These are phyloP conservation scores for Agapostemon virescens DNA, from an alignment of 2,888 invertebrate species.

Conservation along the genomic window DNA sequence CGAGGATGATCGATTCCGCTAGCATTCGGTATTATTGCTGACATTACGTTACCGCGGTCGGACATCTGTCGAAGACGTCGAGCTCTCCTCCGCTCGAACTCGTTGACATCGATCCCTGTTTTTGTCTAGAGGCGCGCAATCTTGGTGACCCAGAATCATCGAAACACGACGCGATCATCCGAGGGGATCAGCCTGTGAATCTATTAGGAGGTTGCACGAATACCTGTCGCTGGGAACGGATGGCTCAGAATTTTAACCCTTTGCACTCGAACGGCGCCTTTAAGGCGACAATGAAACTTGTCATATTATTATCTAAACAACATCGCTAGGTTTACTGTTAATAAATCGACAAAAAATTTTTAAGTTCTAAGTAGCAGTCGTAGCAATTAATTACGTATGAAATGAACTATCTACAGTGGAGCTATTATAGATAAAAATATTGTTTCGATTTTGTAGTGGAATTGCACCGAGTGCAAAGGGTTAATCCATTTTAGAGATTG, in stretches of 20 bases:
- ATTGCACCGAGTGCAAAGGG: too few species aligned
- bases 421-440: too few species aligned
- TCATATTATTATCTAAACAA: too few species aligned
- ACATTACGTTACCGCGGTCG: slow-evolving; percentile 65
- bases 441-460: too few species aligned
- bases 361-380: too few species aligned
- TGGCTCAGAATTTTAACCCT: neutral
- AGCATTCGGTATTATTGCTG: slow-evolving; percentile 64
- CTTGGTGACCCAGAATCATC: neutral
- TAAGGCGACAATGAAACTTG: too few species aligned
- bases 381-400: too few species aligned
- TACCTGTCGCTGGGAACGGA: neutral
- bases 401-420: too few species aligned
- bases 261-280: too few species aligned
- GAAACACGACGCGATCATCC: neutral
- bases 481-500: too few species aligned
- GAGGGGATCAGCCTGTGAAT: neutral
- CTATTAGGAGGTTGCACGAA: neutral
- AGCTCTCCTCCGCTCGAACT: neutral
- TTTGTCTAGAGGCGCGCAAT: neutral
- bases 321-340: too few species aligned
- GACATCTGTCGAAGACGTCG: slow-evolving; percentile 56
- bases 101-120: slow-evolving; percentile 22
- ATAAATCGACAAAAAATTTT: too few species aligned
- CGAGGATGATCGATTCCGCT: slow-evolving; percentile 67